Evolutionary conservation across 2,113 vertebrate genomes (phyloP).

Genomic region (Rousettus leschenaultii): DNA sequence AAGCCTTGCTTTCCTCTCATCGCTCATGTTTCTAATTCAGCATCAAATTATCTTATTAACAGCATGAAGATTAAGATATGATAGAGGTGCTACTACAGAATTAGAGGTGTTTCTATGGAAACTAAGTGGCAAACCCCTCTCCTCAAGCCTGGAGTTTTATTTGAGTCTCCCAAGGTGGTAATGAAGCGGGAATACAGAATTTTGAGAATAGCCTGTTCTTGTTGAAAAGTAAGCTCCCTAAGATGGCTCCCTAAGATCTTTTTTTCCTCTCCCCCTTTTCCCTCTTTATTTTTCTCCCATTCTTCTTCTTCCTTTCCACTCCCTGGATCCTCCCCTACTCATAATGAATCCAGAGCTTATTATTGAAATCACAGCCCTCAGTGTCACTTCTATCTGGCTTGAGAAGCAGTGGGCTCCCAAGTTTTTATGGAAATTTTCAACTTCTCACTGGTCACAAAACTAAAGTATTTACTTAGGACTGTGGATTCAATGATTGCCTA

Average conservation of each 20-base stretch:
- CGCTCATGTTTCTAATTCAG: neutral
- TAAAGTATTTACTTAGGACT: neutral
- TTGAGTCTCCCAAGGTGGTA: neutral
- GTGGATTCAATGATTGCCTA: neutral
- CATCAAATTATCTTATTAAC: slow-evolving; percentile 22
- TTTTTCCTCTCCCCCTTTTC: neutral
- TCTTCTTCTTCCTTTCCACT: neutral
- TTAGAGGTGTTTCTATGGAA: neutral
- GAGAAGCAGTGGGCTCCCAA: neutral
- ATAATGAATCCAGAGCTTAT: neutral
- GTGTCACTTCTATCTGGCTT: neutral
- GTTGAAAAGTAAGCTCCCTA: neutral
- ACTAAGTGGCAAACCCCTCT: neutral
- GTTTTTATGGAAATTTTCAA: neutral
- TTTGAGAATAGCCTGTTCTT: neutral
- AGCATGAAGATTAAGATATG: neutral
- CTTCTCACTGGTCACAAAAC: neutral
- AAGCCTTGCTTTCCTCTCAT: neutral
- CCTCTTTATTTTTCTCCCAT: neutral
- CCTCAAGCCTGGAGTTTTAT: neutral
- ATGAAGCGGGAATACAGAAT: neutral
- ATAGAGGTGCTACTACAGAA: neutral
- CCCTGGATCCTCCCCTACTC: neutral
- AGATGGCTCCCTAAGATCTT: neutral
- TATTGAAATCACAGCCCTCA: neutral